These are phyloP conservation scores for Ditula angustiorana DNA, from an alignment of 2,888 invertebrate species.

Conservation along the genomic window DNA sequence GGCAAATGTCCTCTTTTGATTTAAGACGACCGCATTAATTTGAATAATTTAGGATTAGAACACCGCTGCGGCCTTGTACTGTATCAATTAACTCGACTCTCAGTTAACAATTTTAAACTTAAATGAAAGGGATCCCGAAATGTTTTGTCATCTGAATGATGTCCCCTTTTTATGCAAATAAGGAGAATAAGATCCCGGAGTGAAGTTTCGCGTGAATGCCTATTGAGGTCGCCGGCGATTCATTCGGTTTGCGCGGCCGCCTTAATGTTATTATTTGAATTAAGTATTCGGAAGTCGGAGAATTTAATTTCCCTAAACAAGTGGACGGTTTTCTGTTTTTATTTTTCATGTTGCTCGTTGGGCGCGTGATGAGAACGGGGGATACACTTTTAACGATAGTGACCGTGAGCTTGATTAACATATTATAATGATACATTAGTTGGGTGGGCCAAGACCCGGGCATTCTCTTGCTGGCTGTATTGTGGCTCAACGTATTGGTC, in stretches of 20 bases:
- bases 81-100: constrained; percentile 71
- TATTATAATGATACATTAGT: too few species aligned
- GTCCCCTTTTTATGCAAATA: constrained; percentile 81
- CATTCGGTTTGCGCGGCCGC: constrained; percentile 61
- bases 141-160: constrained; percentile 78
- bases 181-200: constrained; percentile 39
- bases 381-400: too few species aligned
- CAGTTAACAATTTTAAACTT: constrained; percentile 78
- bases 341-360: constrained; percentile 38
- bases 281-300: constrained; percentile 68
- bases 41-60: constrained; percentile 71
- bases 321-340: constrained; percentile 46
- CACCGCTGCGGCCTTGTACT: constrained; percentile 53
- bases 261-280: constrained; percentile 77
- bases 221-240: constrained; percentile 65
- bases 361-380: background rate
- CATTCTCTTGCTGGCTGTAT: too few species aligned
- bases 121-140: constrained; percentile 75
- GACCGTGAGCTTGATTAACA: too few species aligned
- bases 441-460: too few species aligned
- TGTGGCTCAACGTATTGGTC: too few species aligned
- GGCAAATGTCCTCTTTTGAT: constrained; percentile 49
- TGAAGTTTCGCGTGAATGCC: constrained; percentile 65
- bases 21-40: constrained; percentile 61
- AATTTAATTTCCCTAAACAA: constrained; percentile 72